These are phyloP conservation scores for Botrylloides violaceus DNA, from an alignment of 23 tunicate genomes.

Conservation along the genomic window DNA sequence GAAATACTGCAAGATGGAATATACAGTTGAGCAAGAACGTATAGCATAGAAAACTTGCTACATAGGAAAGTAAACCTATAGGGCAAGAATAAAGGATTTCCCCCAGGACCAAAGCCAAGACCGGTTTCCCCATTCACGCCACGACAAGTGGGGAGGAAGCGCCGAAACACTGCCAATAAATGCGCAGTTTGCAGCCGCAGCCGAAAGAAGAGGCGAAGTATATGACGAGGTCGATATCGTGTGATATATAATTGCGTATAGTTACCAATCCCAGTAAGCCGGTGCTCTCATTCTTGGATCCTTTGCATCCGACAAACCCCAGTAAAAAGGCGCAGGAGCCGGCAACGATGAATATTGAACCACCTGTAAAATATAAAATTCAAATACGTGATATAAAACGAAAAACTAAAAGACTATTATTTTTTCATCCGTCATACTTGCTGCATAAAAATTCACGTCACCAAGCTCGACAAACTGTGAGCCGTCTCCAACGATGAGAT, in stretches of 20 bases:
- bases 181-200: no score
- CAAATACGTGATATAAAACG: not conserved
- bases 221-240: no score
- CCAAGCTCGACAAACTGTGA: conserved; percentile 4
- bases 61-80: no score
- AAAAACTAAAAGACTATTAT: not conserved
- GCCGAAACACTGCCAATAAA: no score
- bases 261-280: conserved; percentile 71
- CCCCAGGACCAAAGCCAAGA: no score
- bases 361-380: conserved; percentile 6
- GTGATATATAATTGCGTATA: no score
- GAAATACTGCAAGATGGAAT: conserved; percentile 64
- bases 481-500: conserved; percentile 1
- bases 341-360: conserved; percentile 41
- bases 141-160: no score
- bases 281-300: conserved; percentile 75
- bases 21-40: no score
- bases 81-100: no score
- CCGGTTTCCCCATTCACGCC: no score
- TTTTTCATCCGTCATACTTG: not conserved
- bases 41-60: no score
- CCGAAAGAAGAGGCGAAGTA: no score
- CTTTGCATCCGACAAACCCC: conserved; percentile 78
- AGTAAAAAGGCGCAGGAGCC: conserved; percentile 57
- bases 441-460: conserved; percentile 8